Evolutionary conservation across 1,140 invertebrate species (phyloP).

Genomic region (Acromyrmex charruanus): DNA sequence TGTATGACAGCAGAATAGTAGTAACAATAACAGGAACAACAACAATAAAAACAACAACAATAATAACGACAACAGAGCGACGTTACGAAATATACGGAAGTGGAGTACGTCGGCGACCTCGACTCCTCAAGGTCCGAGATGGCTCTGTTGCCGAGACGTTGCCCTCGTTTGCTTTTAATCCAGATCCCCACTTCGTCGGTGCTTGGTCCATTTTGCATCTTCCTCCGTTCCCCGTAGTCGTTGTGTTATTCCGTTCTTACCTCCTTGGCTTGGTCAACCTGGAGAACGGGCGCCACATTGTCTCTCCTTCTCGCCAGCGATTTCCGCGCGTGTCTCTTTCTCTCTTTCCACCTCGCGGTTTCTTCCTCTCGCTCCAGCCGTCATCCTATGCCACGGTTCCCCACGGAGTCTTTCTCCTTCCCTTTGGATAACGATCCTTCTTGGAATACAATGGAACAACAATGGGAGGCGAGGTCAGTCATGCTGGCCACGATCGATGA

Average conservation of each 20-base stretch:
- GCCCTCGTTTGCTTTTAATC: slow-evolving; percentile 87
- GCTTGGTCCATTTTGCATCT: slow-evolving; percentile 82
- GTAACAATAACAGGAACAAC: background rate
- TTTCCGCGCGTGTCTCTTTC: slow-evolving; percentile 64
- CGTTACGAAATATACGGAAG: slow-evolving; percentile 31
- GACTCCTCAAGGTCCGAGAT: slow-evolving; percentile 85
- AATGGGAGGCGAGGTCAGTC: slow-evolving; percentile 51
- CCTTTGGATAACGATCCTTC: slow-evolving; percentile 14
- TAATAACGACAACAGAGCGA: slow-evolving; percentile 7
- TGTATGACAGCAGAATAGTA: background rate
- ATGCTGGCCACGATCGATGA: slow-evolving; percentile 46
- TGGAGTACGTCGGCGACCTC: slow-evolving; percentile 76
- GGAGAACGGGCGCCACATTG: slow-evolving; percentile 72
- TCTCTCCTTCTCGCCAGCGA: slow-evolving; percentile 59
- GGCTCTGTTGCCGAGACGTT: slow-evolving; percentile 85
- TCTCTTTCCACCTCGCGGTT: slow-evolving; percentile 62
- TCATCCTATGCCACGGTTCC: background rate
- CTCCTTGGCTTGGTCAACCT: slow-evolving; percentile 55
- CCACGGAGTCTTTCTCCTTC: slow-evolving; percentile 28
- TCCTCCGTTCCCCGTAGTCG: slow-evolving; percentile 60
- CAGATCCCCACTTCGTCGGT: slow-evolving; percentile 84
- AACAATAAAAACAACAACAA: background rate
- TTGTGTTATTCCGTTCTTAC: slow-evolving; percentile 24
- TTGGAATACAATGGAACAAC: slow-evolving; percentile 27
- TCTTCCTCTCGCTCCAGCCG: slow-evolving; percentile 41